Conservation (phyloP, 1,140 invertebrate species). For the Drosophila equinoxialis region DNA sequence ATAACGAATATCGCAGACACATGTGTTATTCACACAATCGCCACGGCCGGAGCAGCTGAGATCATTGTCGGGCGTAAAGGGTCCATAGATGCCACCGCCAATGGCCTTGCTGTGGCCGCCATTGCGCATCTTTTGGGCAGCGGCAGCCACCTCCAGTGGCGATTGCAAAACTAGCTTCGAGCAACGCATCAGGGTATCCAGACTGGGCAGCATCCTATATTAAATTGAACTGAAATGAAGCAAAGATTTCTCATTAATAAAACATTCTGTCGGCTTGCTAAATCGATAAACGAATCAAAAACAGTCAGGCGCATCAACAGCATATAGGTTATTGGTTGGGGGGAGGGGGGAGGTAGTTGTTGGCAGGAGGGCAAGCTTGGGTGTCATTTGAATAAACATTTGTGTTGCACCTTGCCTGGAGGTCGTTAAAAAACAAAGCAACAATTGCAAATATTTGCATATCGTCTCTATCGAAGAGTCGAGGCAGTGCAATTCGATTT, state of each 20-base stretch:
- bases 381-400: conserved; percentile 72
- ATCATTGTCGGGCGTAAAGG: conserved; percentile 66
- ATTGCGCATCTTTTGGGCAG: conserved; percentile 60
- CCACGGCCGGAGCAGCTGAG: conserved; percentile 88
- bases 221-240: conserved; percentile 67
- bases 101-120: conserved; percentile 60
- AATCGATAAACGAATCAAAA: conserved; percentile 31
- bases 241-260: conserved; percentile 50
- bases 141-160: conserved; percentile 52
- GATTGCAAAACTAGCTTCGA: conserved; percentile 80
- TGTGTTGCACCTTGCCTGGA: conserved; percentile 36
- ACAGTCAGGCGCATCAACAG: neutral
- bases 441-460: conserved; percentile 64
- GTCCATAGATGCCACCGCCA: conserved; percentile 50
- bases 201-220: conserved; percentile 80
- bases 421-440: conserved; percentile 53
- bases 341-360: neutral
- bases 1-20: conserved; percentile 93
- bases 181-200: conserved; percentile 82
- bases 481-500: neutral
- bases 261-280: conserved; percentile 39
- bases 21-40: conserved; percentile 95
- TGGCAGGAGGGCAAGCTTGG: neutral
- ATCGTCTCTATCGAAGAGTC: conserved; percentile 7
- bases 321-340: no score